phyloP scores from a whole-genome alignment of 2,888 invertebrate genomes.

The Auanema sp. region DNA sequence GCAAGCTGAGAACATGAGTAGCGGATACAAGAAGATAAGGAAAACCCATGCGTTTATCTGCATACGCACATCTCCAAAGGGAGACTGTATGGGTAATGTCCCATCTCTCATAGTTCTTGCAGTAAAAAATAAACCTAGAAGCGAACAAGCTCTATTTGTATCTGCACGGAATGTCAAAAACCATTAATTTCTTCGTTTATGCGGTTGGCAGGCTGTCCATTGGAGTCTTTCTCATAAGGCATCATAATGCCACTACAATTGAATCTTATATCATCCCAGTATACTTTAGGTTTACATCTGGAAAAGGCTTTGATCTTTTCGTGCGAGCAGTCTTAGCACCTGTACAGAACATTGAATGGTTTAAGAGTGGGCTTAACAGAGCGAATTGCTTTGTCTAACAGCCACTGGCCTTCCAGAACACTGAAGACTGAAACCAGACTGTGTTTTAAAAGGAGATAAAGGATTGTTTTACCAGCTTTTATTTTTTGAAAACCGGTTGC shows the following conservation, averaged over 20 bases:
- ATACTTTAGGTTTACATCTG: constrained; percentile 51
- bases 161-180: neutral
- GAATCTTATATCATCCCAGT: constrained; percentile 54
- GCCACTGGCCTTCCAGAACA: too few species aligned
- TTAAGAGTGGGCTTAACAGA: too few species aligned
- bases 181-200: constrained; percentile 52
- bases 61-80: constrained; percentile 60
- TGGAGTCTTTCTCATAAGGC: constrained; percentile 59
- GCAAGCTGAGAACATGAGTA: neutral
- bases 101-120: constrained; percentile 50
- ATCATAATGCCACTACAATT: constrained; percentile 50
- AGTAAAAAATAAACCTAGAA: constrained; percentile 63
- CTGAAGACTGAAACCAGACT: too few species aligned
- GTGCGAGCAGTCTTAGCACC: too few species aligned
- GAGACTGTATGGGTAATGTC: constrained; percentile 48
- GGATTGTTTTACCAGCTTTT: too few species aligned
- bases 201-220: constrained; percentile 58
- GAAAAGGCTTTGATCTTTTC: too few species aligned
- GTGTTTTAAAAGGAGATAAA: too few species aligned
- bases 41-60: constrained; percentile 27
- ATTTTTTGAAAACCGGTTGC: too few species aligned
- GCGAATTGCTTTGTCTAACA: too few species aligned
- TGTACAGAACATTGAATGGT: too few species aligned
- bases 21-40: too few species aligned
- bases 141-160: neutral